Percentiles rank a stretch among this genome's conserved stretches.
Evolutionary conservation across 2,888 invertebrate species (phyloP).

Genomic region (Sarcophaga caerulescens): DNA sequence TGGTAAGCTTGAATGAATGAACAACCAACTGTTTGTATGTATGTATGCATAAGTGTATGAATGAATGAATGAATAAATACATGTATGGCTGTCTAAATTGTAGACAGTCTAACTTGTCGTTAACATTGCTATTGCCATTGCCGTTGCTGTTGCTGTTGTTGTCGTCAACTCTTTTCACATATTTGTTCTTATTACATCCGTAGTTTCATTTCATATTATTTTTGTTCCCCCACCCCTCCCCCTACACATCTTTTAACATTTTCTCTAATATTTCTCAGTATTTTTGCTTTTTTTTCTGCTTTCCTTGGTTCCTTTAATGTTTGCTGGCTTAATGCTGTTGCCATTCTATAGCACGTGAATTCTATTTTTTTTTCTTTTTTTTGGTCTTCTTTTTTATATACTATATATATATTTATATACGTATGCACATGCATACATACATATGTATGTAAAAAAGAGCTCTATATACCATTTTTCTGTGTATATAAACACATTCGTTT

Average conservation of each 20-base stretch:
- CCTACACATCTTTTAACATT: neutral
- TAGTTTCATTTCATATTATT: conserved; percentile 16
- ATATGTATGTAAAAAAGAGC: neutral
- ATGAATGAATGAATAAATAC: conserved; percentile 9
- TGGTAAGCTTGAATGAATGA: conserved; percentile 62
- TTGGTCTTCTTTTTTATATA: neutral
- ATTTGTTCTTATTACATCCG: conserved; percentile 54
- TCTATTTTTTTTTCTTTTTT: neutral
- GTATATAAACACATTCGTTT: neutral
- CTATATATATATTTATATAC: neutral
- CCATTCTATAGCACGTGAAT: conserved; percentile 48
- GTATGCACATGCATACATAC: neutral
- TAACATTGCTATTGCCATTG: conserved; percentile 20
- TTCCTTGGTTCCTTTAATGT: conserved; percentile 11
- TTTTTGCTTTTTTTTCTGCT: conserved; percentile 11
- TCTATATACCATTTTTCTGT: neutral
- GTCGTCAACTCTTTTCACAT: conserved; percentile 48
- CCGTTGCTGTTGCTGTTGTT: conserved; percentile 9
- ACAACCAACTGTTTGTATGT: neutral
- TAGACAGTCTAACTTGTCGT: conserved; percentile 60
- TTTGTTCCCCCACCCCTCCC: neutral
- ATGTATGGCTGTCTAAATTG: conserved; percentile 43
- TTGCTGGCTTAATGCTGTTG: conserved; percentile 35
- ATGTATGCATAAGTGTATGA: neutral
- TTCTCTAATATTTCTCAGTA: neutral